Conservation (phyloP, 2,113 vertebrate species). For the Cacatua alba region DNA sequence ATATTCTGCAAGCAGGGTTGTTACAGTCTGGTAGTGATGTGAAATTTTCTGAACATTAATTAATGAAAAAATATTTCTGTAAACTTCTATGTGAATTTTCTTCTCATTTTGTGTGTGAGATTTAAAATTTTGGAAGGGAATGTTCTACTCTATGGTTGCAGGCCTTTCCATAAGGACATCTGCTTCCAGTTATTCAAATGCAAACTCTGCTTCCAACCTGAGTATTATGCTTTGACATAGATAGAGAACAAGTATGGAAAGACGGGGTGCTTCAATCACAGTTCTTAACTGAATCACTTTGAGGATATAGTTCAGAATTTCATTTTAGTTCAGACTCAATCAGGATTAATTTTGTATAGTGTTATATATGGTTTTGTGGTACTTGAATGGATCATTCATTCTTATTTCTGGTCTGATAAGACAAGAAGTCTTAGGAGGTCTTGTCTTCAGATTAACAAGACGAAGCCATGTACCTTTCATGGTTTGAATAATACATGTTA, state of each 20-base stretch:
- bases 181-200: background rate
- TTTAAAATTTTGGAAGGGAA: background rate
- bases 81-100: background rate
- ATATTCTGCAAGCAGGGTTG: background rate
- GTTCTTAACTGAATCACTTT: background rate
- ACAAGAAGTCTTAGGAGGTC: background rate
- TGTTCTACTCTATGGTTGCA: rapidly evolving
- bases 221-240: background rate
- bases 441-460: background rate
- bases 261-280: background rate
- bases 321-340: background rate
- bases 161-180: background rate
- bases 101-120: background rate
- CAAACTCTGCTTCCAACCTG: background rate
- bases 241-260: background rate
- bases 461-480: background rate
- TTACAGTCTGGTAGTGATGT: background rate
- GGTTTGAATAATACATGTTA: background rate
- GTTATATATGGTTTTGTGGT: background rate
- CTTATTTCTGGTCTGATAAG: background rate
- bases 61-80: background rate
- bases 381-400: background rate
- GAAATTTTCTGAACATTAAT: background rate
- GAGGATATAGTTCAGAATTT: background rate
- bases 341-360: background rate